phyloP scores from a whole-genome alignment of 2,888 invertebrate species.

The Phyto melanocephala region DNA sequence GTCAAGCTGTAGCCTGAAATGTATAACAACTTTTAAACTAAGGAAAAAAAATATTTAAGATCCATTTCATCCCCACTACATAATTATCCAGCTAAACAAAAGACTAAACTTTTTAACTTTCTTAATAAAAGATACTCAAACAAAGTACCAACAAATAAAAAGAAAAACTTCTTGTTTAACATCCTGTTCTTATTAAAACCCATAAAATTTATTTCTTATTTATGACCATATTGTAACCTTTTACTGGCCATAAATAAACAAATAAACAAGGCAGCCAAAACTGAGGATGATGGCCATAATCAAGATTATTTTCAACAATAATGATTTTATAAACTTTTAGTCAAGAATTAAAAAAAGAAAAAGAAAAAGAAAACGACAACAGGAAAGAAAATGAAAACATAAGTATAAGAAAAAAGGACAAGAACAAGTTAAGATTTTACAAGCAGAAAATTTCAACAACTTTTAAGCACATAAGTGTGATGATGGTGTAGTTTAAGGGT shows the following conservation, averaged over 20 bases:
- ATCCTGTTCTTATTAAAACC: constrained; percentile 61
- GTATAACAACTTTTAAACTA: no score
- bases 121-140: constrained; percentile 49
- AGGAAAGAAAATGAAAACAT: constrained; percentile 19
- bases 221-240: constrained; percentile 63
- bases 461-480: constrained; percentile 1
- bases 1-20: no score
- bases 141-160: constrained; percentile 33
- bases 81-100: constrained; percentile 7
- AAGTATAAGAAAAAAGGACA: neutral
- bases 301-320: constrained; percentile 54
- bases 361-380: neutral
- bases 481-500: neutral
- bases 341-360: constrained; percentile 37
- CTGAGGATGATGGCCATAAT: constrained; percentile 43
- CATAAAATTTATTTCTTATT: constrained; percentile 64
- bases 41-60: no score
- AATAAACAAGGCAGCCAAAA: constrained; percentile 12
- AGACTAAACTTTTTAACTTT: constrained; percentile 39
- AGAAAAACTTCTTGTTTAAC: constrained; percentile 51
- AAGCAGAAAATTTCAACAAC: constrained; percentile 42
- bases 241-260: constrained; percentile 39
- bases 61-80: no score
- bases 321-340: constrained; percentile 50
- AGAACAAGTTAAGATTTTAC: constrained; percentile 41